Evolutionary conservation across 2,797 vertebrate genomes (phyloP), one percentile per base, ranked within the genome.

Genomic region (Buphagus erythrorhynchus): DNA sequence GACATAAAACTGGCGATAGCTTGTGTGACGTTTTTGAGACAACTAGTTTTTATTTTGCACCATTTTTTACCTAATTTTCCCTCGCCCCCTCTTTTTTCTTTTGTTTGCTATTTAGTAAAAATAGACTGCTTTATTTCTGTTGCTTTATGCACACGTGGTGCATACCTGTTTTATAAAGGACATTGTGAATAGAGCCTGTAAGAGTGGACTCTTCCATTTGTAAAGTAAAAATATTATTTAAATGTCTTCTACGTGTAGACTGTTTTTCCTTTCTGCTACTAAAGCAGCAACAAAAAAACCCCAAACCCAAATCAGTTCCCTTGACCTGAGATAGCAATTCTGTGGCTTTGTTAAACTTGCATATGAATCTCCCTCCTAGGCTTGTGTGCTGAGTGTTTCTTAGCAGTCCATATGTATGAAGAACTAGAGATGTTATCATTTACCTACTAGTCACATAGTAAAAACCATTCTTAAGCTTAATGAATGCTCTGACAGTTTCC

Each of bases 71-170:
- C 16, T 20, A 16, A 7, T 75, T 51, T 17, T 31, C 3, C 4
- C 2, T 18, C 2, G 1, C 1, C 5, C 2, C 1, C 6, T 5
- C 8, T n/a, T 8, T 16, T 18, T 71, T 43, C 22, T 28, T 29
- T 75, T 51, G 20, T 31, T 17, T 4, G 4, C 7, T 31, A 0
- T 22, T 72, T 61, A 29, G 7, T 66, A 10, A 48, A 61, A 78
- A 16, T 4, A n/a, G 6, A 7, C 4, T 65, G 18, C 28, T 55
- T 79, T 26, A 11, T 73, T 61, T 54, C 26, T 15, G 4, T 67
- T 48, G 29, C 21, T 88, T 40, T 78, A 9, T 42, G n/a, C 28
- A 12, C 11, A 5, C 7, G 9, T 31, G 10, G 4, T 29, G 14
- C 19, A 14, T 66, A 16, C 5, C 12, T 55, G 31, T 31, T 66